Conservation (phyloP, 2,888 invertebrate genomes). For the Mongoloraphidia duomilia region DNA sequence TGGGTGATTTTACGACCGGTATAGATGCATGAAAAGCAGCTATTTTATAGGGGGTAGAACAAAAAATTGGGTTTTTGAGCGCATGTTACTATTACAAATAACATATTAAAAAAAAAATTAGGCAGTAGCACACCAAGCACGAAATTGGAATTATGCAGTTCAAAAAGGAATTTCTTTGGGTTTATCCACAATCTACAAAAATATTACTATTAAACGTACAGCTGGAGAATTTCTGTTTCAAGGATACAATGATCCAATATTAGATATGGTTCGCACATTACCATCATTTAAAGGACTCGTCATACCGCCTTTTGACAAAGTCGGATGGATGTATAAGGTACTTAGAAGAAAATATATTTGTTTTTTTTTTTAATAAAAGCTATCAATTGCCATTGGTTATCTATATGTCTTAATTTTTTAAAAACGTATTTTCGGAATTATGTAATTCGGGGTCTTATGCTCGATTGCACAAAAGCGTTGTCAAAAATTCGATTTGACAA, state of each 20-base stretch:
- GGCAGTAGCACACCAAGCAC: slow-evolving; percentile 43
- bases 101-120: too few species aligned
- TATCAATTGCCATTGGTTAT: background rate
- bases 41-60: too few species aligned
- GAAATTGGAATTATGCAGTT: slow-evolving; percentile 40
- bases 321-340: slow-evolving; percentile 72
- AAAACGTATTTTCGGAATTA: too few species aligned
- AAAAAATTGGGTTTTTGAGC: too few species aligned
- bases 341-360: background rate
- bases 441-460: too few species aligned
- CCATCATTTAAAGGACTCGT: slow-evolving; percentile 40
- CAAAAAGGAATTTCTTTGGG: slow-evolving; percentile 45
- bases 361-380: background rate
- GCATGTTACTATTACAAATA: too few species aligned
- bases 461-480: too few species aligned
- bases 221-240: slow-evolving; percentile 61
- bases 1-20: too few species aligned
- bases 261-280: slow-evolving; percentile 46
- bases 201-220: slow-evolving; percentile 17
- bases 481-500: too few species aligned
- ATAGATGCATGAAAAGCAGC: too few species aligned
- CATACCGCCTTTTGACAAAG: slow-evolving; percentile 42
- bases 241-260: slow-evolving; percentile 61
- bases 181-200: slow-evolving; percentile 20
- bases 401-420: too few species aligned